These are phyloP conservation scores for Drosophila nigromelanica DNA, from an alignment of 1,140 invertebrate genomes.

Conservation along the genomic window DNA sequence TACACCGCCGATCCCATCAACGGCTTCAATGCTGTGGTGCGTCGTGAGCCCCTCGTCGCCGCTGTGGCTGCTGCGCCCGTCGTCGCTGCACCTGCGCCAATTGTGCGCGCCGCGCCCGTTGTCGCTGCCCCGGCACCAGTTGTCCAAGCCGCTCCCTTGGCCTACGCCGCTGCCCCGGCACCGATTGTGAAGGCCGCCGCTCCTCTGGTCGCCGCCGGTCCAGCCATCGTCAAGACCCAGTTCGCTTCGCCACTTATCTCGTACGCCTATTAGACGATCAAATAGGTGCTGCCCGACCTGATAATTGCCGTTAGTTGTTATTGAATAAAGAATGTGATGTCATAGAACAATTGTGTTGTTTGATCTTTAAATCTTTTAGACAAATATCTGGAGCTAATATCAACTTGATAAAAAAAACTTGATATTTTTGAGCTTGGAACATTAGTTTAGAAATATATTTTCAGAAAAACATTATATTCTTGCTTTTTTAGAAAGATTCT, in stretches of 20 bases:
- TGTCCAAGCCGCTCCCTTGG: constrained; percentile 45
- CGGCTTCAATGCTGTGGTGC: constrained; percentile 84
- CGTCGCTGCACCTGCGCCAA: constrained; percentile 59
- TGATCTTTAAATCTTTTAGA: not conserved
- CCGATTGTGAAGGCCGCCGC: constrained; percentile 31
- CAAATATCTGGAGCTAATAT: not conserved
- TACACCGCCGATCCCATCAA: constrained; percentile 83
- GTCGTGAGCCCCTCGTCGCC: constrained; percentile 78
- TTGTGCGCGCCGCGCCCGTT: constrained; percentile 27
- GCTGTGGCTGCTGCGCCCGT: constrained; percentile 74
- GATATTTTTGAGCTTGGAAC: no score
- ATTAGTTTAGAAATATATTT: no score
- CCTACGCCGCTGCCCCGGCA: constrained; percentile 55
- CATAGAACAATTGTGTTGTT: constrained; percentile 15
- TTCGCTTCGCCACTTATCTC: constrained; percentile 76
- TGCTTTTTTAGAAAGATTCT: no score
- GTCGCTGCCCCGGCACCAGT: constrained; percentile 40
- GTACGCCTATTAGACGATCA: constrained; percentile 65
- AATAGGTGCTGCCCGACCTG: constrained; percentile 61
- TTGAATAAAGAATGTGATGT: constrained; percentile 78
- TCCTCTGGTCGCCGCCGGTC: constrained; percentile 48
- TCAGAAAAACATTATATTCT: no score
- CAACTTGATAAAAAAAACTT: no score
- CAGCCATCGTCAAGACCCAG: constrained; percentile 73
- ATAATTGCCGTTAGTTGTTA: constrained; percentile 82